Percentiles rank a stretch among this genome's conserved stretches.
phyloP scores from a whole-genome alignment of 1,140 invertebrate species.

The Cherax destructor region DNA sequence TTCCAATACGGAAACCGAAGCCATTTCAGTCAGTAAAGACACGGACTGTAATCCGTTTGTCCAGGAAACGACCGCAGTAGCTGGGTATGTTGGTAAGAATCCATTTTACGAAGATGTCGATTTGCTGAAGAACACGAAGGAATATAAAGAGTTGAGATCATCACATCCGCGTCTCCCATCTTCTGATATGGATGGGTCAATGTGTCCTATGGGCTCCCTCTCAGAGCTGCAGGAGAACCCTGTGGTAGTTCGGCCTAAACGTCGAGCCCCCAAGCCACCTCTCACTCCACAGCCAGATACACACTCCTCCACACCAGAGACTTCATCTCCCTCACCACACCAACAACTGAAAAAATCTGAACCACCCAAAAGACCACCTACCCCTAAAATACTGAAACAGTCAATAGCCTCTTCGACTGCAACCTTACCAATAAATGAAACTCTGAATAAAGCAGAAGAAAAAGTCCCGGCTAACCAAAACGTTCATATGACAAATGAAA shows the following conservation, averaged over 20 bases:
- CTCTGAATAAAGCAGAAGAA: not conserved
- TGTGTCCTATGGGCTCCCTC: constrained; percentile 12
- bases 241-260: not conserved
- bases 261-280: constrained; percentile 48
- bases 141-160: not conserved
- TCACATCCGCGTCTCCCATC: not conserved
- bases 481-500: too few relatives aligned
- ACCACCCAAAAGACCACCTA: not conserved
- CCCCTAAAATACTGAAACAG: not conserved
- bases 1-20: constrained; percentile 13
- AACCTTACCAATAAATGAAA: not conserved
- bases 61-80: not conserved
- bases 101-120: constrained; percentile 69
- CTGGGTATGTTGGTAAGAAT: constrained; percentile 68
- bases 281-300: constrained; percentile 15
- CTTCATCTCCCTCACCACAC: not conserved
- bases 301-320: not conserved
- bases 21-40: not conserved
- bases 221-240: constrained; percentile 30
- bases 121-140: constrained; percentile 13
- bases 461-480: not conserved
- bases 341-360: not conserved
- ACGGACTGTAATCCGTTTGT: constrained; percentile 57
- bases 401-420: not conserved
- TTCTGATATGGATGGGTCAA: not conserved